Conservation (phyloP, 2,888 invertebrate genomes). For the Lottia scabra region DNA sequence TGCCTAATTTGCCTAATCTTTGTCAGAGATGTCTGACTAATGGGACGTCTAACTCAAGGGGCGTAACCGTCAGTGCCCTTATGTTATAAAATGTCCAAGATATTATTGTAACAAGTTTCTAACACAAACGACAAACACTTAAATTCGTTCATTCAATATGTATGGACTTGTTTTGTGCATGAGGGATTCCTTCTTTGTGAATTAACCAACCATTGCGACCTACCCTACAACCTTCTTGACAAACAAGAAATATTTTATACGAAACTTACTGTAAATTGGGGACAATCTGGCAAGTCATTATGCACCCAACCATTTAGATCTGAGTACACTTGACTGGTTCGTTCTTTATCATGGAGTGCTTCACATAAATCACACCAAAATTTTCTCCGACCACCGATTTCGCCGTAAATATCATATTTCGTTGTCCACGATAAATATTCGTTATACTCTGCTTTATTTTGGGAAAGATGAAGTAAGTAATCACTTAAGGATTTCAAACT, state of each 20-base stretch:
- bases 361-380: constrained; percentile 45
- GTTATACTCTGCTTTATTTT: constrained; percentile 45
- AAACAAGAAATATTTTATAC: neutral
- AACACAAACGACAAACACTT: too few relatives aligned
- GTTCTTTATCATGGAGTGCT: constrained; percentile 38
- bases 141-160: too few relatives aligned
- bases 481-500: constrained; percentile 27
- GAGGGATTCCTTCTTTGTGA: too few relatives aligned
- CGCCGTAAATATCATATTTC: constrained; percentile 34
- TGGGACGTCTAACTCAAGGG: too few relatives aligned
- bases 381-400: constrained; percentile 30
- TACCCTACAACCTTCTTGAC: constrained; percentile 23
- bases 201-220: too few relatives aligned
- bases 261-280: constrained; percentile 17
- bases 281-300: constrained; percentile 26
- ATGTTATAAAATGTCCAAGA: too few relatives aligned
- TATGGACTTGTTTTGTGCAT: too few relatives aligned
- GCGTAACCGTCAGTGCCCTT: too few relatives aligned
- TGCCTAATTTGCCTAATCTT: too few relatives aligned
- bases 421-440: constrained; percentile 45
- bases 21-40: too few relatives aligned
- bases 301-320: constrained; percentile 37
- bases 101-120: too few relatives aligned
- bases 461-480: constrained; percentile 35
- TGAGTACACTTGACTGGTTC: constrained; percentile 34